These are phyloP conservation scores for Zonotrichia leucophrys DNA, from an alignment of 2,113 vertebrate species.

Conservation along the genomic window DNA sequence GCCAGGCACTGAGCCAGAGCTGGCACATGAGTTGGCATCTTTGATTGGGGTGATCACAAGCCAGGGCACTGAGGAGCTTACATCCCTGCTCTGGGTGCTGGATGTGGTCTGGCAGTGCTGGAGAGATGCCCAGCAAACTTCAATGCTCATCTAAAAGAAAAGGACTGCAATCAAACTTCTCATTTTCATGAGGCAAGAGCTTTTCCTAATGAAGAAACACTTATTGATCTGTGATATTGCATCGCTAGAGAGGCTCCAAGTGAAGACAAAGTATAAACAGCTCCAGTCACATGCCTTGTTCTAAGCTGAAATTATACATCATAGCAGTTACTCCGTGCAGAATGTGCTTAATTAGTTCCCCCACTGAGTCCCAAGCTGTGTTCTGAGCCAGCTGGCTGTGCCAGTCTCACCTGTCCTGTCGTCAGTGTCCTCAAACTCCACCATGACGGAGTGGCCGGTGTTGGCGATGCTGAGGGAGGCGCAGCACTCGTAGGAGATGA, in stretches of 20 bases:
- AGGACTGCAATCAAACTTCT: not conserved
- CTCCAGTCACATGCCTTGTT: not conserved
- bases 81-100: not conserved
- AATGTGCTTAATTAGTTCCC: not conserved
- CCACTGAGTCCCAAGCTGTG: not conserved
- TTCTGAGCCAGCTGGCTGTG: not conserved
- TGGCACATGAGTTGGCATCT: not conserved
- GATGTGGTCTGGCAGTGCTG: not conserved
- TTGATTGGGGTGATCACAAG: not conserved
- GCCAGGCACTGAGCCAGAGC: not conserved
- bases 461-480: conserved; percentile 88
- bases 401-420: conserved; percentile 84
- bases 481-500: conserved; percentile 84
- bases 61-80: not conserved
- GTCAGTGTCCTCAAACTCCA: conserved; percentile 90
- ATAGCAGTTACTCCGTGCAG: not conserved
- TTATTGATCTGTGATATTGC: not conserved
- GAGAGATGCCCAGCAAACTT: not conserved
- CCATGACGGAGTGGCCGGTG: conserved; percentile 92
- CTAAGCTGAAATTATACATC: not conserved
- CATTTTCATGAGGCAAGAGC: not conserved
- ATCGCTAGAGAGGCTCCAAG: not conserved
- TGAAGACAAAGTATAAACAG: not conserved
- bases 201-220: not conserved
- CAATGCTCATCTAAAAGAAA: not conserved